A percentile compares a stretch with the other conserved stretches of the same genome.
These are phyloP conservation scores for Gnatocerus cornutus DNA, from an alignment of 2,888 invertebrate species.

Conservation along the genomic window DNA sequence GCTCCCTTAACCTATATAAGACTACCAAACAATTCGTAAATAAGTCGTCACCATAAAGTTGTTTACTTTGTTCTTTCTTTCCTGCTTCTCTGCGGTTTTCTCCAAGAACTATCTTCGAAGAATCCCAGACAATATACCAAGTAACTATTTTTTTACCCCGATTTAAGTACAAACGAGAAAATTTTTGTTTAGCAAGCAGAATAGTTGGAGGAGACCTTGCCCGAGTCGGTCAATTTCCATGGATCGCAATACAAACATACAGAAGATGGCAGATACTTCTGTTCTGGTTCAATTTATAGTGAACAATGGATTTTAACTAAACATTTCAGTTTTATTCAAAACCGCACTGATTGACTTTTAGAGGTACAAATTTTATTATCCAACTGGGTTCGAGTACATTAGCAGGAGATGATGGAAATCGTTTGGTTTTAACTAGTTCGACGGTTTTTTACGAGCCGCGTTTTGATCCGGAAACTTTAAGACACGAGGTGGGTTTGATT, in stretches of 20 bases:
- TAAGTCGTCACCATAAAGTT: not conserved
- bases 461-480: slow-evolving; percentile 8
- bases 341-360: slow-evolving; percentile 7
- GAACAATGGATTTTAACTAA: slow-evolving; percentile 34
- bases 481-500: slow-evolving; percentile 17
- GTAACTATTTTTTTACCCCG: slow-evolving; percentile 2
- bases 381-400: slow-evolving; percentile 14
- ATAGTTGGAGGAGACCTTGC: slow-evolving; percentile 42
- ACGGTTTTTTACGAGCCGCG: slow-evolving; percentile 1
- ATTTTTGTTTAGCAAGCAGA: not conserved
- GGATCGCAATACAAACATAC: slow-evolving; percentile 24
- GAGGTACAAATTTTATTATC: slow-evolving; percentile 12
- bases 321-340: not conserved
- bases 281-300: slow-evolving; percentile 36
- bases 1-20: no score
- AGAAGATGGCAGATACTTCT: slow-evolving; percentile 21
- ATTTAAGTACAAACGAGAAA: no score
- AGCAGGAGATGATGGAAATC: slow-evolving; percentile 10
- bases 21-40: no score
- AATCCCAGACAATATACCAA: not conserved
- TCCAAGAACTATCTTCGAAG: not conserved
- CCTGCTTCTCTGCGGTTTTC: not conserved
- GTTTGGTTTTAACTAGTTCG: slow-evolving; percentile 6
- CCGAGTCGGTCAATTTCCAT: slow-evolving; percentile 32
- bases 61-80: not conserved